Evolutionary conservation across 1,140 invertebrate genomes (phyloP).

Genomic region (Tetragnatha versicolor): DNA sequence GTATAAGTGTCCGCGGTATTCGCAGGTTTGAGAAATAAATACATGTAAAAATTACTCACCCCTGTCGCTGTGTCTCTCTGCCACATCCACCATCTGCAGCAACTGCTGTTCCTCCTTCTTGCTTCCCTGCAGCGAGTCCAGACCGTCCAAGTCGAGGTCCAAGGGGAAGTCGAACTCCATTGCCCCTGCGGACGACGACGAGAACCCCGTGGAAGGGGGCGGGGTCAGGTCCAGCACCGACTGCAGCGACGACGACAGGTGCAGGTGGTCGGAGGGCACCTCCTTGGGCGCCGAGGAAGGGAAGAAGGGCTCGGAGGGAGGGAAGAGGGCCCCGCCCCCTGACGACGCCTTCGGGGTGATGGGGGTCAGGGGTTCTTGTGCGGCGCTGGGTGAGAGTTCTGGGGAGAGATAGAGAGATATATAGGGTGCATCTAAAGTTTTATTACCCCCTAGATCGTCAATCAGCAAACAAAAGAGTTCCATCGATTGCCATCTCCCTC

Average conservation of each 20-base stretch:
- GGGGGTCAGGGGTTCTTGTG: conserved; percentile 78
- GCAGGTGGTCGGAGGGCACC: not conserved
- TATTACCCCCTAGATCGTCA: too few relatives aligned
- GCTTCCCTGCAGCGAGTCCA: too few relatives aligned
- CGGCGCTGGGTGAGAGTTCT: conserved; percentile 87
- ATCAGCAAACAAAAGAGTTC: too few relatives aligned
- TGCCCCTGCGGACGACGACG: not conserved
- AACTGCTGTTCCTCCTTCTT: too few relatives aligned
- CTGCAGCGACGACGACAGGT: conserved; percentile 12
- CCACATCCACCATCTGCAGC: too few relatives aligned
- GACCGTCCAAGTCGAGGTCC: conserved; percentile 43
- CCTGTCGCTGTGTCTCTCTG: too few relatives aligned
- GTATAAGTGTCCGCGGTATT: too few relatives aligned
- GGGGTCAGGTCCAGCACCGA: conserved; percentile 51
- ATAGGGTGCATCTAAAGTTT: not conserved
- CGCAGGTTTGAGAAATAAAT: too few relatives aligned
- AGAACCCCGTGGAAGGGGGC: conserved; percentile 23
- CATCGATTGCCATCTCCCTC: too few relatives aligned
- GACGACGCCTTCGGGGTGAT: conserved; percentile 65
- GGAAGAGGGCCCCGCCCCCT: not conserved
- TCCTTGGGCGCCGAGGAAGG: not conserved
- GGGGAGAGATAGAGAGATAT: conserved; percentile 50
- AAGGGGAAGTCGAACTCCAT: conserved; percentile 50
- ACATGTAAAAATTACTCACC: too few relatives aligned
- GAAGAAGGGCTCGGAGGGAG: not conserved